These are phyloP conservation scores for Drosophila carrolli DNA, from an alignment of 1,140 invertebrate species.

Conservation along the genomic window DNA sequence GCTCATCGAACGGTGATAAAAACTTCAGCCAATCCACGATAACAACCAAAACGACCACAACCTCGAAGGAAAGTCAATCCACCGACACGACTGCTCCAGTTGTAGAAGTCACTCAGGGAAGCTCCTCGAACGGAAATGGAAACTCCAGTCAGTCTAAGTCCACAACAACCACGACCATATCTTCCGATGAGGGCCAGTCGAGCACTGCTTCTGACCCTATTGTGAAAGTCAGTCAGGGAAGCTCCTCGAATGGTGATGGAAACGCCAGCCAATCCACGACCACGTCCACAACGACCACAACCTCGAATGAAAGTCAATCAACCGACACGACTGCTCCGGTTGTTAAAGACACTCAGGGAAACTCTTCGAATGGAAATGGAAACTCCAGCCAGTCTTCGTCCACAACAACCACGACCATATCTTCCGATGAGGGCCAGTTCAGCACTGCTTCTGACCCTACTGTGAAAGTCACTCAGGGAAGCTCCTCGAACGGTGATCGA, in stretches of 20 bases:
- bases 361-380: not conserved
- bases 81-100: not conserved
- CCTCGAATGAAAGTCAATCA: not conserved
- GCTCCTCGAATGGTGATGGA: not conserved
- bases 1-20: not conserved
- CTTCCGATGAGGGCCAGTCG: slow-evolving; percentile 3
- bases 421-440: not conserved
- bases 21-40: slow-evolving; percentile 1
- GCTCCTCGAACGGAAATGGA: not conserved
- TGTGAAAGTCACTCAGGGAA: not conserved
- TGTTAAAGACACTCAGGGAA: not conserved
- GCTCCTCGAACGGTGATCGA: slow-evolving; percentile 1
- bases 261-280: not conserved
- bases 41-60: slow-evolving; percentile 8
- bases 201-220: not conserved
- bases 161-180: slow-evolving; percentile 19
- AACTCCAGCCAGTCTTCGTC: too few species aligned
- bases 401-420: not conserved
- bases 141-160: slow-evolving; percentile 1
- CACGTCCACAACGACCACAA: too few species aligned
- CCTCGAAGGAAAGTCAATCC: slow-evolving; percentile 1
- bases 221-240: not conserved
- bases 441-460: not conserved
- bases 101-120: not conserved
- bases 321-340: not conserved